Percentiles rank a stretch among this genome's conserved stretches.
Evolutionary conservation across 2,888 invertebrate genomes (phyloP).

Genomic region (Caenorhabditis afra): DNA sequence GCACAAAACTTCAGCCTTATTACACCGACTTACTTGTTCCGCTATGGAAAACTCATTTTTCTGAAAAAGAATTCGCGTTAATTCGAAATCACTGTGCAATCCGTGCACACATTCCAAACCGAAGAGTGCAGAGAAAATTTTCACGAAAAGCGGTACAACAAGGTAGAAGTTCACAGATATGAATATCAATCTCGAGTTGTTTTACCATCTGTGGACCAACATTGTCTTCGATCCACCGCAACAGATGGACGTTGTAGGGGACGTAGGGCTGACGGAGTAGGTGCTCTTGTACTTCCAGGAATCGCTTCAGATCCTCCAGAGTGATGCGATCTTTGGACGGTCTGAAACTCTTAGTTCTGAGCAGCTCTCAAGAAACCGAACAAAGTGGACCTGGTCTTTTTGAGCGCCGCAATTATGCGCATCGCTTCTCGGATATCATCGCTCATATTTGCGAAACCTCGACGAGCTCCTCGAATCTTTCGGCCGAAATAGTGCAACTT

Average conservation of each 20-base stretch:
- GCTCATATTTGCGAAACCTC: slow-evolving; percentile 79
- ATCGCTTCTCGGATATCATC: slow-evolving; percentile 81
- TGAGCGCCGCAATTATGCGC: slow-evolving; percentile 80
- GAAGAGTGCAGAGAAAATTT: slow-evolving; percentile 17
- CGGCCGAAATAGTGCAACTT: slow-evolving; percentile 80
- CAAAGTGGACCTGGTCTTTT: slow-evolving; percentile 74
- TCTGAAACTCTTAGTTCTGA: slow-evolving; percentile 48
- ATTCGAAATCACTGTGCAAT: slow-evolving; percentile 10
- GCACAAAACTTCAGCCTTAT: slow-evolving; percentile 39
- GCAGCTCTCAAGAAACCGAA: background rate
- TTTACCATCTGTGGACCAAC: slow-evolving; percentile 68
- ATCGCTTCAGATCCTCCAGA: slow-evolving; percentile 80
- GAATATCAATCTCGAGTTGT: slow-evolving; percentile 45
- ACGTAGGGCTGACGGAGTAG: slow-evolving; percentile 79
- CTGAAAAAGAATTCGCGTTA: slow-evolving; percentile 38
- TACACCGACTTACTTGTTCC: slow-evolving; percentile 55
- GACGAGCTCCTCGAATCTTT: slow-evolving; percentile 75
- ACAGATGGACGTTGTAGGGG: slow-evolving; percentile 80
- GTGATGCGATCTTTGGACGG: slow-evolving; percentile 80
- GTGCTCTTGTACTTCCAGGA: slow-evolving; percentile 80
- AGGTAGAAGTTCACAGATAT: slow-evolving; percentile 18
- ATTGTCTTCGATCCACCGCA: slow-evolving; percentile 80
- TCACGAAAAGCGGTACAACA: slow-evolving; percentile 28
- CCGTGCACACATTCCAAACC: slow-evolving; percentile 41
- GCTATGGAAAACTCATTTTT: slow-evolving; percentile 59